These are phyloP conservation scores for Hyphantria cunea DNA, from an alignment of 1,140 invertebrate species.

Conservation along the genomic window DNA sequence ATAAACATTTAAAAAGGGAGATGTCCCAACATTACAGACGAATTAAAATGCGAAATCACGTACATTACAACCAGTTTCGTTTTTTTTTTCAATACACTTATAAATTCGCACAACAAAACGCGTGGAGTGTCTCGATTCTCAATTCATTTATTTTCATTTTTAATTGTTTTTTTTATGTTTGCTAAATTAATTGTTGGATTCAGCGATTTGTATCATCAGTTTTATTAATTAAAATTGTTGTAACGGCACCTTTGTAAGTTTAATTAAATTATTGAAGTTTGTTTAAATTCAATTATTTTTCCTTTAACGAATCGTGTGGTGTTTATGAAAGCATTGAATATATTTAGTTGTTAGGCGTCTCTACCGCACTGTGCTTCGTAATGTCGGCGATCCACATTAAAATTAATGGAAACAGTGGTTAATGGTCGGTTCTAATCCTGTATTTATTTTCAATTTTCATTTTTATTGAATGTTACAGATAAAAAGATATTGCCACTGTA, in stretches of 20 bases:
- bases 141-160: constrained; percentile 25
- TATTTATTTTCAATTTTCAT: constrained; percentile 49
- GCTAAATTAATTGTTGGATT: constrained; percentile 19
- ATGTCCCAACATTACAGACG: constrained; percentile 52
- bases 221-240: constrained; percentile 31
- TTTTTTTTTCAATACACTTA: constrained; percentile 65
- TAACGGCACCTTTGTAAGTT: constrained; percentile 14
- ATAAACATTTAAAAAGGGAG: constrained; percentile 67
- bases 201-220: constrained; percentile 7
- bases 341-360: constrained; percentile 31
- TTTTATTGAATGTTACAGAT: constrained; percentile 39
- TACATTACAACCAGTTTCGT: constrained; percentile 61
- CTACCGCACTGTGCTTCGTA: constrained; percentile 35
- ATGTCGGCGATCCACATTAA: constrained; percentile 47
- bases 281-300: constrained; percentile 16
- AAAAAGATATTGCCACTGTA: constrained; percentile 14
- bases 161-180: constrained; percentile 33
- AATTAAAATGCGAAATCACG: constrained; percentile 77
- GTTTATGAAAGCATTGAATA: constrained; percentile 1
- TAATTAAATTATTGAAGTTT: constrained; percentile 20
- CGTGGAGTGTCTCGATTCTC: constrained; percentile 39
- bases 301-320: background rate
- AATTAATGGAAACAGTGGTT: constrained; percentile 53
- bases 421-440: constrained; percentile 55
- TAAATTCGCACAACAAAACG: constrained; percentile 49